Base-by-base conservation (phyloP, 2,113 vertebrate species). In the Ondatra zibethicus region DNA sequence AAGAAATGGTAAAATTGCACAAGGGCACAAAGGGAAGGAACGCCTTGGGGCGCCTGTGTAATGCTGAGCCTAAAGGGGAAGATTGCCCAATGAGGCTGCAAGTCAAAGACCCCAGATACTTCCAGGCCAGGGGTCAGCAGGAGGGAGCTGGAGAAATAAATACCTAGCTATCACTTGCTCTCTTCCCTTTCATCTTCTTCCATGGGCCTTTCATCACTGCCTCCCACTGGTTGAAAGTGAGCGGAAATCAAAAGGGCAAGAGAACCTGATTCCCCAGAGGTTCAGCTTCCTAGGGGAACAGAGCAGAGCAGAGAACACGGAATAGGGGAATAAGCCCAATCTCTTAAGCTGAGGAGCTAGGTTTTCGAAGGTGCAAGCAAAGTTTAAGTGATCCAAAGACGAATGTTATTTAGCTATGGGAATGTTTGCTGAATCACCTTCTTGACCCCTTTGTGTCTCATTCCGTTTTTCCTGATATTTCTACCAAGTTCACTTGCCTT, bases 161-260 rank as follows among this genome's bases (percentile, higher is more conserved):
- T 58, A 63, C 42, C 31, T 70, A 11, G 33, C 39, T 72, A 36
- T 89, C 84, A 76, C 50, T 89, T 42, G 81, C 42, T 45, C 84
- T 68, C 87, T 85, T 76, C 78, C 52, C 42, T 95, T 94, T 88
- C 36, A 80, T 93, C 61, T 94, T 73, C 55, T 39, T 45, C 50
- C 65, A 5, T 16, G 89, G 72, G 55, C 87, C 73, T 87, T 97
- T 94, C 61, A 77, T 91, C 58, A 73, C 47, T 88, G 78, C n/a
- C 75, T 96, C 92, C 66, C 70, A 92, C 94, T 94, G 92, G 70
- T 91, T 95, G 77, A 93, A 97, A 95, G 91, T 87, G 42, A 96
- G 94, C 89, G 72, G 21, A 95, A 96, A 91, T 91, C 81, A 97
- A 95, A 95, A 96, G 31, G 77, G 66, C 39, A 58, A 55, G 50